Evolutionary conservation across 2,888 invertebrate genomes (phyloP).

Genomic region (Tipula lateralis): DNA sequence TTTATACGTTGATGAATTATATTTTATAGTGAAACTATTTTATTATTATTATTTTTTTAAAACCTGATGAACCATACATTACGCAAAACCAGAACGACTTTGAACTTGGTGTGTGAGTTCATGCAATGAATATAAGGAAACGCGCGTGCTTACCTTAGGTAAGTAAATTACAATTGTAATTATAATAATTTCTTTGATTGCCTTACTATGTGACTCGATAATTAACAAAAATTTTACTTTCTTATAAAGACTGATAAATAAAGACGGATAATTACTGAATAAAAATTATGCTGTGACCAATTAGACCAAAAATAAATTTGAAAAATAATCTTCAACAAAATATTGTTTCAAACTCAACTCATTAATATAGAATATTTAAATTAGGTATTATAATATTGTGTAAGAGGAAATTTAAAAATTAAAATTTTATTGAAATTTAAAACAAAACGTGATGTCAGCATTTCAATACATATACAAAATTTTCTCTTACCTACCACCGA

Average conservation of each 20-base stretch:
- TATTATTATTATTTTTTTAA: too few species aligned
- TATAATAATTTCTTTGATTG: neutral
- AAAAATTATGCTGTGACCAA: constrained; percentile 15
- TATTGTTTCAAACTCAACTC: neutral
- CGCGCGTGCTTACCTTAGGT: neutral
- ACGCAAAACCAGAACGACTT: neutral
- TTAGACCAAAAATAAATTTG: constrained; percentile 1
- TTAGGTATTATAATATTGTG: neutral
- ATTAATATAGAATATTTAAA: neutral
- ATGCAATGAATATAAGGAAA: neutral
- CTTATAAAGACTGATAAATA: neutral
- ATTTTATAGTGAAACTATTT: neutral
- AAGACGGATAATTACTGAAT: neutral
- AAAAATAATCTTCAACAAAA: neutral
- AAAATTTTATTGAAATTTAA: neutral
- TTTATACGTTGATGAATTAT: neutral
- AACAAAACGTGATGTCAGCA: neutral
- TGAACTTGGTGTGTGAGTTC: neutral
- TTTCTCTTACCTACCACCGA: neutral
- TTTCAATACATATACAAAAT: neutral
- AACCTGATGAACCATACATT: neutral
- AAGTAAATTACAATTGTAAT: neutral
- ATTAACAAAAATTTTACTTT: neutral
- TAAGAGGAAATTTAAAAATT: neutral
- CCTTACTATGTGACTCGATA: too few species aligned